Conservation (phyloP, 2,797 vertebrate species). For the Acridotheres tristis region DNA sequence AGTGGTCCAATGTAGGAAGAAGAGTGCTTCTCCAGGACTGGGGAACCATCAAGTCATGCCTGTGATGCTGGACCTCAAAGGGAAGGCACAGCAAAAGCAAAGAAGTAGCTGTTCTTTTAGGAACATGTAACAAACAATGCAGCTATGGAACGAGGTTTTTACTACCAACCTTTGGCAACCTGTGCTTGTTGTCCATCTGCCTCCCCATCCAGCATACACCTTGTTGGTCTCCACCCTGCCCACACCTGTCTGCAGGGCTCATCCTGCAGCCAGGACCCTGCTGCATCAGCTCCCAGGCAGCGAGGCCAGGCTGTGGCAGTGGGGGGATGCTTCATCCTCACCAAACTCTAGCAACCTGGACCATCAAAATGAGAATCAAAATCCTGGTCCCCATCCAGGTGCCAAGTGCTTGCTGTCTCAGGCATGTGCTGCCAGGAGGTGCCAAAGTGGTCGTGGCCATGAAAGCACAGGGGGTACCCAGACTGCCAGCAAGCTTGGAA, state of each 20-base stretch:
- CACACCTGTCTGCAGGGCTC: neutral
- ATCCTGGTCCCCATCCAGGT: neutral
- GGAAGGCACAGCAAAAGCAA: neutral
- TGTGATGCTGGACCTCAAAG: neutral
- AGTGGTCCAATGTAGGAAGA: neutral
- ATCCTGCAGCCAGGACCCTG: neutral
- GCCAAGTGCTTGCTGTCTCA: neutral
- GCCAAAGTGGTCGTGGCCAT: accelerated
- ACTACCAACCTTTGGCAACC: neutral
- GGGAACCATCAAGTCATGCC: neutral
- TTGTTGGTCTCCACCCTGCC: neutral
- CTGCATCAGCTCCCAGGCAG: neutral
- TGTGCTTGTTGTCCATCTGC: neutral
- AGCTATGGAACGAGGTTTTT: neutral
- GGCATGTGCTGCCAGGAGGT: accelerated
- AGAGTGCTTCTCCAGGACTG: neutral
- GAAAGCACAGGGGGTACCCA: neutral
- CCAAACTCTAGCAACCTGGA: neutral
- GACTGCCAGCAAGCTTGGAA: neutral
- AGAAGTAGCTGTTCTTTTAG: neutral
- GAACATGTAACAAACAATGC: neutral
- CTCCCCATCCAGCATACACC: accelerated
- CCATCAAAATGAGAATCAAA: neutral
- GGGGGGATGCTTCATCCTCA: neutral
- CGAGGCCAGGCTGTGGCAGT: accelerated